phyloP scores from a whole-genome alignment of 1,140 invertebrate species.

The Spodoptera litura region DNA sequence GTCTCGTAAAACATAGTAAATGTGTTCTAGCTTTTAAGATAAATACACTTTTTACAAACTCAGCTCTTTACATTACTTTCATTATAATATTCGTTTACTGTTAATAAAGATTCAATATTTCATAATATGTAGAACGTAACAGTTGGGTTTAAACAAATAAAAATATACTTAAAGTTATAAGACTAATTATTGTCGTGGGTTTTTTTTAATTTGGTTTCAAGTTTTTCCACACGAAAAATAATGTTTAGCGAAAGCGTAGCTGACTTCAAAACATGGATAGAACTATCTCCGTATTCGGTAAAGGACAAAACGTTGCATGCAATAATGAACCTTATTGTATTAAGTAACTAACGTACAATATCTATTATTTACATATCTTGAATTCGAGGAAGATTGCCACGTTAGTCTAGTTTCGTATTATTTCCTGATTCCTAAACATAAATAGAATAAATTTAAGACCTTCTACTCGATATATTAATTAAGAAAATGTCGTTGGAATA shows the following conservation, averaged over 20 bases:
- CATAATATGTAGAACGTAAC: slow-evolving; percentile 40
- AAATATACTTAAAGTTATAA: slow-evolving; percentile 62
- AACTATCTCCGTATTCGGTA: background rate
- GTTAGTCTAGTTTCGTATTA: too few species aligned
- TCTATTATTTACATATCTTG: too few species aligned
- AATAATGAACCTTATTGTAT: background rate
- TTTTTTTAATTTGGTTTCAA: slow-evolving; percentile 59
- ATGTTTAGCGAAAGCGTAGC: slow-evolving; percentile 12
- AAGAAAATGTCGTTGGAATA: too few species aligned
- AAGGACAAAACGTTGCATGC: slow-evolving; percentile 16
- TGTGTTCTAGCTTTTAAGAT: slow-evolving; percentile 26
- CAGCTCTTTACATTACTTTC: slow-evolving; percentile 57
- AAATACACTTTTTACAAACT: slow-evolving; percentile 51
- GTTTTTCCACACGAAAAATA: slow-evolving; percentile 45
- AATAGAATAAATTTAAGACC: too few species aligned
- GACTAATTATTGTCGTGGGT: slow-evolving; percentile 80
- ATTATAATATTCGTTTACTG: slow-evolving; percentile 51
- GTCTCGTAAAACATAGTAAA: slow-evolving; percentile 33
- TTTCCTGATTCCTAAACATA: too few species aligned
- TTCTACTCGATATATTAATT: too few species aligned
- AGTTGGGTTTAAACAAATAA: slow-evolving; percentile 35
- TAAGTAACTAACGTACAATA: too few species aligned
- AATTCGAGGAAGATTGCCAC: too few species aligned
- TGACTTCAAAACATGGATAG: slow-evolving; percentile 19
- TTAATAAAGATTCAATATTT: slow-evolving; percentile 47